Base-by-base conservation (phyloP, 2,888 invertebrate species). In the Calliopum simillimum region DNA sequence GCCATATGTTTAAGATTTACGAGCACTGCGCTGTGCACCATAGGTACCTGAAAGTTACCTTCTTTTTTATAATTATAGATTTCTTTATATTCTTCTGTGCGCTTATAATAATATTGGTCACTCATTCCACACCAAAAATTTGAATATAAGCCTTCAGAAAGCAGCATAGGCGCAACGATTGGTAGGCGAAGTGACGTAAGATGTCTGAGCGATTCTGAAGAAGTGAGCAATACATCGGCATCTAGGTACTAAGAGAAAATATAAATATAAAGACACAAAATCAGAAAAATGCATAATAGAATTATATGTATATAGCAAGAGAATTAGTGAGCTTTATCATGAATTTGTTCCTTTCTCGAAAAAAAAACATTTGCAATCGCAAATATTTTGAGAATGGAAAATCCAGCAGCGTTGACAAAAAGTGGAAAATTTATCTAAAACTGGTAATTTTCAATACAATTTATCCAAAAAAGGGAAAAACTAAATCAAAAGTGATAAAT, bases 91-190 rank as follows among this genome's bases (percentile, higher is more conserved):
- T 94, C 91, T 5, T 94, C 93, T 0, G 96, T 94, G 79, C 97
- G 88, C 75, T 89, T 86, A 81, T 96, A 96, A 83, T 97, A 94
- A 82, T 93, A 96, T 73, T 93, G 89, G 0, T 90, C 88, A 0
- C 93, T 91, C 94, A 98, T 97, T 4, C 94, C 98, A 78, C 94
- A 94, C 98, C 98, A 99, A 86, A 96, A 99, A 85, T 99, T 99
- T 19, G 96, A 96, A 85, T 98, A 98, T 47, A 94, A 85, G 14
- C 94, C 94, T 71, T 95, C 94, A 0, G 97, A 94, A 67, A 91
- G 88, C 43, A 98, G 87, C 92, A 98, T 92, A 0, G 98, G 98
- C 0, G 96, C 93, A 3, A 92, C 90, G 12, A 97, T 88, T 3
- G 90, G 88, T 14, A 90, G 79, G 47, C 90, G 87, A 76, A 92